Evolutionary conservation across 1,140 invertebrate genomes (phyloP), one percentile per base, ranked within the genome.

Genomic region (Ganaspis sp.): DNA sequence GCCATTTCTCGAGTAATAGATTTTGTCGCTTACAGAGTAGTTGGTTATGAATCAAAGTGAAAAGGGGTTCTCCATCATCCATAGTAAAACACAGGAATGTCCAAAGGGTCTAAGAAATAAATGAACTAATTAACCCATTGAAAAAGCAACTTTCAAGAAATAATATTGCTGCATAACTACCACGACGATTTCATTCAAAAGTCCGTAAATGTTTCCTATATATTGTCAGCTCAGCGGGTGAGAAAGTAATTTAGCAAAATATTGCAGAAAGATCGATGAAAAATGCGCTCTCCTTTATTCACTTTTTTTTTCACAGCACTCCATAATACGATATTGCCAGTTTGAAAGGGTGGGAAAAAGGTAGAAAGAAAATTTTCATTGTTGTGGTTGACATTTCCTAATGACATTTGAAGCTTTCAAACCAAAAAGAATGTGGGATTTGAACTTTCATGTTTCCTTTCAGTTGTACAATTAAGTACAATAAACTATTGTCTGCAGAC

Each of bases 231-330:
- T 29, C 58, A 29, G 58, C 58, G 58, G 58, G 58, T 29, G 58
- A 64, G 58, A 64, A 64, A 64, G 58, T 29, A 64, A 64, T 64
- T 64, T 64, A 64, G 58, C 58, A 64, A 64, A 64, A 64, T 64
- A 64, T 64, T 64, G 58, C 58, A 64, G 58, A 64, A 64, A 64
- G 58, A 64, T 64, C 58, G 58, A 64, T 64, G 58, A 64, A 64
- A 64, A 64, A 64, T 64, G 58, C 26, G 58, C 58, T 29, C 11
- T 12, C 23, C 23, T 29, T 64, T 64, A 54, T 54, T 64, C 23
- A 11, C 12, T 64, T 64, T 15, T 1, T 26, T 8, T 29, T 29
- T 8, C 29, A 64, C 6, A 64, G 58, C 58, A 29, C 58, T 64
- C 12, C 23, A 64, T 64, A 64, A 29, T 64, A 64, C 58, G 58